Evolutionary conservation across 2,113 vertebrate species (phyloP).

Genomic region (Xyliphius kryptos): DNA sequence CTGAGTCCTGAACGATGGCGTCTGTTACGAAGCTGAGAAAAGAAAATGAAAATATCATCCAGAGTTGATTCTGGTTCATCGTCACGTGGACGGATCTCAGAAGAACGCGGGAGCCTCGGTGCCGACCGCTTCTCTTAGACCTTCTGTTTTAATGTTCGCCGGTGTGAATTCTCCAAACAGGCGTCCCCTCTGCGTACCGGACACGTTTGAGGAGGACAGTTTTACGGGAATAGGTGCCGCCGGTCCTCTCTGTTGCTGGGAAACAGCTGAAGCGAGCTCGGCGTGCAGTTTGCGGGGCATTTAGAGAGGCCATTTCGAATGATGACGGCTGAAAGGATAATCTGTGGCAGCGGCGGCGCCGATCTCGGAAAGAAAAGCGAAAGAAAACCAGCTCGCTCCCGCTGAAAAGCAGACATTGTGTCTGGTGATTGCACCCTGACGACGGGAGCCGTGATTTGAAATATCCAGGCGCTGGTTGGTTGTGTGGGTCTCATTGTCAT

Average conservation of each 20-base stretch:
- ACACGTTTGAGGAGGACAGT: constrained; percentile 9
- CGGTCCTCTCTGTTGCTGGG: constrained; percentile 39
- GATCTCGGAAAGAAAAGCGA: neutral
- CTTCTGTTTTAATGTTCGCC: constrained; percentile 5
- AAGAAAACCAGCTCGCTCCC: constrained; percentile 2
- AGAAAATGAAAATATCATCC: constrained; percentile 1
- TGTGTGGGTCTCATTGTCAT: constrained; percentile 6
- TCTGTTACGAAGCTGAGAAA: neutral
- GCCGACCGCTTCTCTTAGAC: constrained; percentile 8
- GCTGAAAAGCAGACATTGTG: constrained; percentile 13
- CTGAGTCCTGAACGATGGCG: no score
- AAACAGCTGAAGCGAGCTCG: constrained; percentile 31
- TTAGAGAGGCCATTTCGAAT: constrained; percentile 26
- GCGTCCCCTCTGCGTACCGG: neutral
- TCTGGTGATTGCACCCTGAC: constrained; percentile 5
- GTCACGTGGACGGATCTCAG: no score
- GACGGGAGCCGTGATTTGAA: neutral
- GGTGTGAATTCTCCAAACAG: constrained; percentile 17
- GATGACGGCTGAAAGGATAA: constrained; percentile 26
- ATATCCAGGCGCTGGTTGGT: neutral
- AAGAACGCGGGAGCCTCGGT: no score
- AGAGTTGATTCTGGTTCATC: constrained; percentile 15
- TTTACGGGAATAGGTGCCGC: constrained; percentile 17
- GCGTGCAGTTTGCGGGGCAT: constrained; percentile 19
- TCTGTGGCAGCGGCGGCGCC: constrained; percentile 17